Conservation (phyloP, 2,888 invertebrate species). For the Pseudanteris insignis region DNA sequence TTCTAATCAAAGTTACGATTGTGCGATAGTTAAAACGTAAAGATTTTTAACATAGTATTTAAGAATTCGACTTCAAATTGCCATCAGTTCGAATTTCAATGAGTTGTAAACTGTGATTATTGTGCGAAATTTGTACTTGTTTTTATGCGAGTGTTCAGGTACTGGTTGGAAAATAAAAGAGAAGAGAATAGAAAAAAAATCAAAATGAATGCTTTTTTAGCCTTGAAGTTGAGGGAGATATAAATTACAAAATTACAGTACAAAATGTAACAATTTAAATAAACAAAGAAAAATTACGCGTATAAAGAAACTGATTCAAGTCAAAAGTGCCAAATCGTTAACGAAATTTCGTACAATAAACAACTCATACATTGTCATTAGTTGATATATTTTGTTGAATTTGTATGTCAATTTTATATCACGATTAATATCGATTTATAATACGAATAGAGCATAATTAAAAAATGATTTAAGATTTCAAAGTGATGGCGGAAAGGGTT, state of each 20-base stretch:
- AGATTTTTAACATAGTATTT: constrained; percentile 13
- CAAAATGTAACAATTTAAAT: constrained; percentile 2
- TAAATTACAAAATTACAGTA: constrained; percentile 18
- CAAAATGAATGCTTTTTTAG: constrained; percentile 2
- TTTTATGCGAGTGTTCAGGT: background rate
- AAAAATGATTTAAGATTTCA: too few relatives aligned
- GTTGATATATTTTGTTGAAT: too few relatives aligned
- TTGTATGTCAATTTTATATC: too few relatives aligned
- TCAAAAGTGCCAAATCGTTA: constrained; percentile 29
- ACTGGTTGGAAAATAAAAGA: too few relatives aligned
- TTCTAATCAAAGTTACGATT: constrained; percentile 29
- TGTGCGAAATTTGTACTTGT: constrained; percentile 11
- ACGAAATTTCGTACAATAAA: constrained; percentile 17
- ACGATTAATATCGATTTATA: too few relatives aligned
- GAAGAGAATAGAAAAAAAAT: too few relatives aligned
- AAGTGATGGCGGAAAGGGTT: too few relatives aligned
- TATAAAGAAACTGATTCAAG: constrained; percentile 8
- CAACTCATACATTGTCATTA: too few relatives aligned
- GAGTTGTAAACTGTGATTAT: constrained; percentile 2
- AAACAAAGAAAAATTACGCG: constrained; percentile 2
- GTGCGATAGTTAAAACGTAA: background rate
- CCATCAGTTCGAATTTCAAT: background rate
- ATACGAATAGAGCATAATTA: too few relatives aligned
- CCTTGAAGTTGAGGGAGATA: background rate
- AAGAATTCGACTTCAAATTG: constrained; percentile 23